Conservation (phyloP, 1,140 invertebrate species). For the Apolygus lucorum region DNA sequence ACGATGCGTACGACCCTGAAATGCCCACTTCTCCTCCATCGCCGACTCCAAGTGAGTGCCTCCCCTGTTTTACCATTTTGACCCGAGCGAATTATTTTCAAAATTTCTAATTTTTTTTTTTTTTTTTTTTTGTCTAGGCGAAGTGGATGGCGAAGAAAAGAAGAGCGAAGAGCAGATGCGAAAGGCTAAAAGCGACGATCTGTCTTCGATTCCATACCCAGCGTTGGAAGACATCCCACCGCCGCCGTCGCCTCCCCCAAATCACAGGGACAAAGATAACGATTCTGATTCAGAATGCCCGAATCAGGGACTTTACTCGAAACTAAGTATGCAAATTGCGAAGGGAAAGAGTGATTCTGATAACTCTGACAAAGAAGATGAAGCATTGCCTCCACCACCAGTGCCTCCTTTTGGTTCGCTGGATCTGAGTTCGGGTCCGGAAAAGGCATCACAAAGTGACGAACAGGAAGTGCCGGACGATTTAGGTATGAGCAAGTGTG, state of each 20-base stretch:
- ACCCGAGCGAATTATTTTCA: too few relatives aligned
- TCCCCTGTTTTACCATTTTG: slow-evolving; percentile 1
- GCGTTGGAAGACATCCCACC: slow-evolving; percentile 23
- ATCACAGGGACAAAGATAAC: neutral
- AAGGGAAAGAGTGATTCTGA: slow-evolving; percentile 7
- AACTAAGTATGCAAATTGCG: slow-evolving; percentile 35
- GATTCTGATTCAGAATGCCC: slow-evolving; percentile 26
- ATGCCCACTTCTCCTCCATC: slow-evolving; percentile 23
- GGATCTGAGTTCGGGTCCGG: neutral
- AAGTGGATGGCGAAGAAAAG: too few relatives aligned
- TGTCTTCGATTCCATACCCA: too few relatives aligned
- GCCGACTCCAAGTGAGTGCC: slow-evolving; percentile 14
- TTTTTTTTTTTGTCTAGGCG: too few relatives aligned
- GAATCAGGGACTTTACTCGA: slow-evolving; percentile 15
- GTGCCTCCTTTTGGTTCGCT: neutral
- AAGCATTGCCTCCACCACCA: neutral
- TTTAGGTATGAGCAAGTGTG: neutral
- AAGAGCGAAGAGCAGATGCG: too few relatives aligned
- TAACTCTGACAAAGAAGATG: neutral
- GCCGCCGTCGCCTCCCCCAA: slow-evolving; percentile 28
- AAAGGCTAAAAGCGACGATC: too few relatives aligned
- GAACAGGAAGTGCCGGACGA: neutral
- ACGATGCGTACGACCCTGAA: slow-evolving; percentile 24
- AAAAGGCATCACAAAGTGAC: neutral
- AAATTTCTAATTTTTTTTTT: too few relatives aligned